These are phyloP conservation scores for Knipowitschia caucasica DNA, from an alignment of 2,797 vertebrate species.

Conservation along the genomic window DNA sequence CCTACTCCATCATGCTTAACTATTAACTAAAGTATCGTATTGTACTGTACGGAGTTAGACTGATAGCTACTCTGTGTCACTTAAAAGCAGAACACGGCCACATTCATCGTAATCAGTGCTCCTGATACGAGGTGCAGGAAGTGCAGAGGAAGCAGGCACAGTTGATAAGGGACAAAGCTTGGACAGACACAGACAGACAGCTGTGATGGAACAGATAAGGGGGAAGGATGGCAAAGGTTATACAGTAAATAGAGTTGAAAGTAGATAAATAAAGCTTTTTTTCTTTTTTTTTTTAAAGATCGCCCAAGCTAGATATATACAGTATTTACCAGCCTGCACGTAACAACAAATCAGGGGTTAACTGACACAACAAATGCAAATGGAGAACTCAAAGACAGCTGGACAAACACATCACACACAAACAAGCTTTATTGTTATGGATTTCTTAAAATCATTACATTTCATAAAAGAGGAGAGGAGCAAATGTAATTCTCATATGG, in stretches of 20 bases:
- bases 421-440: slow-evolving; percentile 26
- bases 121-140: slow-evolving; percentile 61
- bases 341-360: slow-evolving; percentile 43
- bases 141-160: slow-evolving; percentile 46
- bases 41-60: background rate
- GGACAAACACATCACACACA: slow-evolving; percentile 33
- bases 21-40: background rate
- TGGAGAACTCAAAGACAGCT: slow-evolving; percentile 35
- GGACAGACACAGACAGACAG: slow-evolving; percentile 53
- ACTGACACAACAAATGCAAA: slow-evolving; percentile 35
- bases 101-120: slow-evolving; percentile 50
- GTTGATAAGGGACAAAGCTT: slow-evolving; percentile 61
- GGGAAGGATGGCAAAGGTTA: slow-evolving; percentile 34
- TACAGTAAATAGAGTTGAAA: slow-evolving; percentile 34
- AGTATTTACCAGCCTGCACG: background rate
- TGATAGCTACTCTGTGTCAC: slow-evolving; percentile 36
- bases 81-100: slow-evolving; percentile 38
- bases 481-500: background rate
- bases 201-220: slow-evolving; percentile 60
- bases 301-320: background rate
- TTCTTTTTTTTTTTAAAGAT: too few relatives aligned
- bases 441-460: slow-evolving; percentile 23
- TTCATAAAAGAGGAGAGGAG: background rate
- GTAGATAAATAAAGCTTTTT: background rate
- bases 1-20: slow-evolving; percentile 4